phyloP scores from a whole-genome alignment of 2,113 vertebrate species.

The Macroglossus sobrinus region DNA sequence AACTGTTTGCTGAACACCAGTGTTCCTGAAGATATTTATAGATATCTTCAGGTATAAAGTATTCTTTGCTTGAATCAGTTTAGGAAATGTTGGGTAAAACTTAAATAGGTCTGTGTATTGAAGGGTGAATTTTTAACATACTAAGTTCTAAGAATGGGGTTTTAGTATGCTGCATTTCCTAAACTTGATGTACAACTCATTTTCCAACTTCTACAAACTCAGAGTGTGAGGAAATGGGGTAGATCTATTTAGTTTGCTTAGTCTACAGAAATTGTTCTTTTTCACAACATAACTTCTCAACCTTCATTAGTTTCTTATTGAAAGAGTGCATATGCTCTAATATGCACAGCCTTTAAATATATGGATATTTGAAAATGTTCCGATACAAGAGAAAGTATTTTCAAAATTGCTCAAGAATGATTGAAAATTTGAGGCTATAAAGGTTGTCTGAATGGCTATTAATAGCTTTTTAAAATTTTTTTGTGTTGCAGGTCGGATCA shows the following conservation, averaged over 20 bases:
- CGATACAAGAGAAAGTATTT: neutral
- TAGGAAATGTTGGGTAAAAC: neutral
- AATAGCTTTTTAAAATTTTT: neutral
- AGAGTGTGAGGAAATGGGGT: neutral
- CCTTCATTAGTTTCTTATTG: neutral
- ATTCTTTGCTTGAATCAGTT: neutral
- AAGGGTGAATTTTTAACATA: neutral
- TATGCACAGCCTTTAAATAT: neutral
- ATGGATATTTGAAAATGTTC: neutral
- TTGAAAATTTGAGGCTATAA: neutral
- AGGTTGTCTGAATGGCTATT: neutral
- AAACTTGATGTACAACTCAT: neutral
- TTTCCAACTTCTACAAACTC: neutral
- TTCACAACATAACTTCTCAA: neutral
- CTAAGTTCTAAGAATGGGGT: neutral
- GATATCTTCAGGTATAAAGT: neutral
- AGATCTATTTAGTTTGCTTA: neutral
- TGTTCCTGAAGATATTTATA: neutral
- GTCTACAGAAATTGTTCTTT: neutral
- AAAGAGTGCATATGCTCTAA: neutral
- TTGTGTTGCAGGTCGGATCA: slow-evolving; percentile 91
- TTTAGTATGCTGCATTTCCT: neutral
- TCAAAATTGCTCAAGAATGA: neutral
- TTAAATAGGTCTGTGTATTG: neutral
- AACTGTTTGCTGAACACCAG: neutral